Base-by-base conservation (phyloP, 1,140 invertebrate genomes). In the Cecropterus lyciades region DNA sequence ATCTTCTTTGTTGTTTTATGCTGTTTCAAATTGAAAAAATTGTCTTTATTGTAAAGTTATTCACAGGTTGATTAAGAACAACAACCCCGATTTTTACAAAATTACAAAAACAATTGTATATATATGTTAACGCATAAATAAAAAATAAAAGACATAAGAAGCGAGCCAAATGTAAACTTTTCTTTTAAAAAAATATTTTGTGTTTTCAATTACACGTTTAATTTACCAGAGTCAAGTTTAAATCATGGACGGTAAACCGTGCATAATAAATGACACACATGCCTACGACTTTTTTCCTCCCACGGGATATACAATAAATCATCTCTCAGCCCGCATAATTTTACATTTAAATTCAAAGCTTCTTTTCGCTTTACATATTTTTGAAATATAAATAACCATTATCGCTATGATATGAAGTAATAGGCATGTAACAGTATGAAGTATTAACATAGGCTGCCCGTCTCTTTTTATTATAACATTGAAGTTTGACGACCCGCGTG, bases 241-340 rank as follows among this genome's bases (percentile, higher is more conserved):
- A 59, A 46, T 46, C 13, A n/a, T 14, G 13, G 42, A n/a, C 42
- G 42, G 55, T 46, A 46, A 45, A 59, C 17, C 46, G 40, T n/a
- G n/a, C n/a, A 24, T 46, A 59, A 45, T 46, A 46, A 45, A 59
- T 45, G n/a, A 27, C 42, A 45, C 42, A 46, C 42, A 59, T 46
- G 55, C 40, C 55, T 13, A 16, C 48, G 49, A 62, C 49, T n/a
- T n/a, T n/a, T 53, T 67, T 62, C 48, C 45, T 51, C 49, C 48
- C 55, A 45, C 55, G 14, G 17, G 37, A 60, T 45, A 67, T 60
- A 67, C 42, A 67, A 67, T 67, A 62, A 68, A 62, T 68, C 62
- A 46, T 55, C 46, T 15, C 43, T 51, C 46, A 46, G 59, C 10
- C 46, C 55, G 53, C 45, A 59, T 20, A 20, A 20, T 20, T 20